Conservation (phyloP, 2,888 invertebrate genomes). For the Villa cingulata region DNA sequence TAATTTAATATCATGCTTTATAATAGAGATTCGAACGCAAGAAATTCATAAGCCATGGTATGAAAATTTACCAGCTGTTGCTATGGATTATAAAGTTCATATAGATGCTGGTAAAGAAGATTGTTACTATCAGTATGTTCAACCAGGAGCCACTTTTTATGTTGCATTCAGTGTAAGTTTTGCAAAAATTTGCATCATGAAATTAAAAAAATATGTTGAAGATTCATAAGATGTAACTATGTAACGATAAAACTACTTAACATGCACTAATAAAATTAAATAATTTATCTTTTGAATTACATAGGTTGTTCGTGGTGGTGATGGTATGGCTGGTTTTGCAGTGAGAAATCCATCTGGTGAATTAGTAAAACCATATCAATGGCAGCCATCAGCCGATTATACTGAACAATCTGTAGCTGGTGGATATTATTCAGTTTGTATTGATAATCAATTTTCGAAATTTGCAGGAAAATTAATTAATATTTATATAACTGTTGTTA, state of each 20-base stretch:
- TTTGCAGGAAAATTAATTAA: constrained; percentile 83
- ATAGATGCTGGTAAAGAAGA: constrained; percentile 91
- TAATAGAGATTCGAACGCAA: constrained; percentile 21
- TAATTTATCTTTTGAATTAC: constrained; percentile 17
- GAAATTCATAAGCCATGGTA: constrained; percentile 61
- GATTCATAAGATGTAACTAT: no score
- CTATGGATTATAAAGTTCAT: constrained; percentile 92
- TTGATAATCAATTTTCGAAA: constrained; percentile 85
- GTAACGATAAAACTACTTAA: no score
- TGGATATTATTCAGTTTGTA: constrained; percentile 81
- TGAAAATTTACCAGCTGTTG: constrained; percentile 77
- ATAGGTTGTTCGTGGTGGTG: constrained; percentile 85
- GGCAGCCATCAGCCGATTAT: constrained; percentile 80
- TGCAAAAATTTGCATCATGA: no score
- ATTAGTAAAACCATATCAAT: constrained; percentile 79
- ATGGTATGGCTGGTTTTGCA: constrained; percentile 87
- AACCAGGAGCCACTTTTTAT: constrained; percentile 82
- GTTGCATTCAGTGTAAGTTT: constrained; percentile 76
- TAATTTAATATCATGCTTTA: constrained; percentile 19
- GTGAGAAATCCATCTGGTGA: constrained; percentile 73
- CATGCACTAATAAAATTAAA: no score
- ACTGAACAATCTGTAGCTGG: constrained; percentile 69
- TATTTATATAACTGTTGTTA: constrained; percentile 78
- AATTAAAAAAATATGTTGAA: no score
- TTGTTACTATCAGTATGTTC: constrained; percentile 89